Conservation (phyloP, 2,113 vertebrate genomes). For the Bufo bufo region DNA sequence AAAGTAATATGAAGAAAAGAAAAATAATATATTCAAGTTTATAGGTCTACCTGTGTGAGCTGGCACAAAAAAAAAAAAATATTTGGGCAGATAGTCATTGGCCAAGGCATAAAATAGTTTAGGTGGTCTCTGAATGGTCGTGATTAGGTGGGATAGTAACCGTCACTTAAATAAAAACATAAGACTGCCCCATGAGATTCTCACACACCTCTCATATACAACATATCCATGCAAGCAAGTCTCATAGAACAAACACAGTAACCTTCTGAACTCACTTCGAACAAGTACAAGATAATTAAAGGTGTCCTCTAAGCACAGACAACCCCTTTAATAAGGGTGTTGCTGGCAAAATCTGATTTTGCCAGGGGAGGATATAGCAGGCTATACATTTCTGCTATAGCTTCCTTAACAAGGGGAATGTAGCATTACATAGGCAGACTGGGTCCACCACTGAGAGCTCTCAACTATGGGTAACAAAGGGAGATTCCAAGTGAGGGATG, state of each 20-base stretch:
- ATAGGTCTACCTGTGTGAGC: slow-evolving; percentile 6
- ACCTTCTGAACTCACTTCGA: neutral
- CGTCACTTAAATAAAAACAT: neutral
- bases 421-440: neutral
- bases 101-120: neutral
- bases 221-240: neutral
- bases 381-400: neutral
- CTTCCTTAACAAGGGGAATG: neutral
- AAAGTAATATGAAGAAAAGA: neutral
- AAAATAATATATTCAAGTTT: neutral
- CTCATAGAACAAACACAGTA: neutral
- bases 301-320: neutral
- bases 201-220: slow-evolving; percentile 15
- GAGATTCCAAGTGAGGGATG: neutral
- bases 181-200: neutral
- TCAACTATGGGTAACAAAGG: neutral
- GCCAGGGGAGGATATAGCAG: neutral
- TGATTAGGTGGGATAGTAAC: neutral
- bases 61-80: neutral
- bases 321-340: neutral
- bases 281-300: neutral
- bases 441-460: neutral
- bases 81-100: neutral
- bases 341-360: neutral
- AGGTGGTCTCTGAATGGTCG: neutral